Evolutionary conservation across 2,113 vertebrate genomes (phyloP).

Genomic region (Gymnarchus niloticus): DNA sequence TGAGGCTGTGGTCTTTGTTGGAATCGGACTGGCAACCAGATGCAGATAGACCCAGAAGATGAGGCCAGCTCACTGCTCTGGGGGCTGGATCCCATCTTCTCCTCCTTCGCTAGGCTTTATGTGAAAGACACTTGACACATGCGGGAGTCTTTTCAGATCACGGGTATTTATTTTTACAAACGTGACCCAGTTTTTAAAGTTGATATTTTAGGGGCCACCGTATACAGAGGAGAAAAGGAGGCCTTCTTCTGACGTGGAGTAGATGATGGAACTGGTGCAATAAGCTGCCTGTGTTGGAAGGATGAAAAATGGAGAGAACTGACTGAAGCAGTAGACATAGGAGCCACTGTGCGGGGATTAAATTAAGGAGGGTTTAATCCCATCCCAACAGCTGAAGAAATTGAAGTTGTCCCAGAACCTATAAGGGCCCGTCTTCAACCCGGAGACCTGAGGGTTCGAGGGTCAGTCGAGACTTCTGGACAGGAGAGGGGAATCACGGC

Average conservation of each 20-base stretch:
- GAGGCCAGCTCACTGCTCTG: conserved; percentile 76
- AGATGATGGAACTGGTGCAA: conserved; percentile 90
- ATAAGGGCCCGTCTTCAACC: conserved; percentile 68
- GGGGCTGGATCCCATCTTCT: conserved; percentile 86
- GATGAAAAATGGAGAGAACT: conserved; percentile 49
- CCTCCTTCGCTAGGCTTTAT: conserved; percentile 77
- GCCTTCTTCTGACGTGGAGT: conserved; percentile 76
- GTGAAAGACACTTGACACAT: conserved; percentile 79
- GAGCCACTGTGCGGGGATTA: not conserved
- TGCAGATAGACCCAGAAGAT: conserved; percentile 50
- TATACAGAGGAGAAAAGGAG: conserved; percentile 74
- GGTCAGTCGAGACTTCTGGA: conserved; percentile 71
- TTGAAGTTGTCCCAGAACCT: conserved; percentile 56
- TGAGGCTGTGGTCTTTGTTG: no score
- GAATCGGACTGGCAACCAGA: not conserved
- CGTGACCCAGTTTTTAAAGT: conserved; percentile 80
- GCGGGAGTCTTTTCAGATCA: conserved; percentile 77
- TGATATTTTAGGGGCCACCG: conserved; percentile 80
- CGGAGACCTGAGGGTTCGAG: conserved; percentile 79
- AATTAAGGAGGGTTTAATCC: conserved; percentile 51
- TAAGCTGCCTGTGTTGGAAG: conserved; percentile 92
- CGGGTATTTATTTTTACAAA: conserved; percentile 89
- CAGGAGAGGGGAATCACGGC: conserved; percentile 78
- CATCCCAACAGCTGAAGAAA: conserved; percentile 69
- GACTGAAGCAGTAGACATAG: conserved; percentile 32